Evolutionary conservation across 64 coral and sea anemone genomes (phyloP), one percentile per base, ranked within the genome.

Genomic region (Actinia equina): DNA sequence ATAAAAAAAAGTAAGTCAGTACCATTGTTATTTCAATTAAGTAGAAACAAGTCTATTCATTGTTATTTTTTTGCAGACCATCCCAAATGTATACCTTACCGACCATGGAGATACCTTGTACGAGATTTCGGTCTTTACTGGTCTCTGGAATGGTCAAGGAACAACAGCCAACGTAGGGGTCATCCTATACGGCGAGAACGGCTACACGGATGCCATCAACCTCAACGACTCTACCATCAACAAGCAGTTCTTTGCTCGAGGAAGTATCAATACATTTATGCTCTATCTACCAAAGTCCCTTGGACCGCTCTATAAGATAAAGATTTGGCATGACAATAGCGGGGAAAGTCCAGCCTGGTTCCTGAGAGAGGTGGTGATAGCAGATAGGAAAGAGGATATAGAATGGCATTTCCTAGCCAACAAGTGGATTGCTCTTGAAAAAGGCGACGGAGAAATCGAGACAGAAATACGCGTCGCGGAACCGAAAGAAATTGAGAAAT

Each of bases 281-380:
- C 57, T 96, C 18, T 81, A 89, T 82, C 82, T 93, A 23, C 78
- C 91, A 22, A 44, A 96, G 43, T 77, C 77, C 18, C 77, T 96
- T 14, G 94, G 94, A 4, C 25, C 85, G 12, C 54, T 96, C 8
- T 60, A 86, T 30, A 96, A 93, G 58, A 96, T 96, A 43, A 87
- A 90, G 84, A 90, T 96, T 15, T 96, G 94, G 94, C 94, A 96
- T 52, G 94, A 96, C 44, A 96, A 93, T 84, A 88, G 86, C 5
- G 94, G 94, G 19, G 76, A 85, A 16, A 96, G 71, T 69, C 94
- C 94, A 6, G 92, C 94, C 3, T 96, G 94, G 94, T 96, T 96
- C 80, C 84, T 93, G 56, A 85, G 91, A n/a, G 91, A 88, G 5
- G 91, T 93, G 6, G 82, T 71, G 51, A 78, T 96, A 12, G 85